Evolutionary conservation across 2,113 vertebrate species (phyloP), one percentile per base, ranked within the genome.

Genomic region (Triplophysa tibetana): DNA sequence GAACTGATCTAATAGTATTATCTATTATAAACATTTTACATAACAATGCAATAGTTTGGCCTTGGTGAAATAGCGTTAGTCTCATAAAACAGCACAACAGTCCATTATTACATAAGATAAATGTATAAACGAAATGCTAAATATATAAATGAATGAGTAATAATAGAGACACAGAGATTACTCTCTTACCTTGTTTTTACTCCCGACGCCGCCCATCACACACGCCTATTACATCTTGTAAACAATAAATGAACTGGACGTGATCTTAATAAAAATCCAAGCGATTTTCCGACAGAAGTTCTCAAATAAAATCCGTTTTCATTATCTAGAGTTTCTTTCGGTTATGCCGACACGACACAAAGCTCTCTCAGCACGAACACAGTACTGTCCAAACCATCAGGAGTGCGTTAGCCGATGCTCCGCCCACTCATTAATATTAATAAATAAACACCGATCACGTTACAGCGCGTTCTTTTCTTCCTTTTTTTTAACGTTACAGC

Each of bases 171-270:
- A 17, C 3, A 72, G 17, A 21, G 21, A 58, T 52, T 52, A 58
- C 52, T 8, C 52, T 48, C 63, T 68, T 75, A 85, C 84, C 84
- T 83, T 77, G 21, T 74, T 70, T 78, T 78, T 82, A 61, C 75
- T 60, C 23, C 50, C 48, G 69, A 38, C 69, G 50, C 68, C 75
- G 69, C 75, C 81, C 75, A 82, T 82, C 17, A 41, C 33, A 38
- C 79, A 81, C 75, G 69, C 75, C 81, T 69, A 82, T 82, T 8
- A 52, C 79, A 81, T 48, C 8, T 24, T n/a, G 33, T 45, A 38
- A 58, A 58, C 29, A 68, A 33, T 29, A 54, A 33, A 33, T 14
- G 16, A 56, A 72, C 19, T 5, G 29, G 10, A 24, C 8, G 17
- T 9, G 16, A n/a, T 1, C 5, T 70, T 29, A 26, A n/a, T 33